Conservation (phyloP, 2,888 invertebrate species). For the Mellilla xanthometata region DNA sequence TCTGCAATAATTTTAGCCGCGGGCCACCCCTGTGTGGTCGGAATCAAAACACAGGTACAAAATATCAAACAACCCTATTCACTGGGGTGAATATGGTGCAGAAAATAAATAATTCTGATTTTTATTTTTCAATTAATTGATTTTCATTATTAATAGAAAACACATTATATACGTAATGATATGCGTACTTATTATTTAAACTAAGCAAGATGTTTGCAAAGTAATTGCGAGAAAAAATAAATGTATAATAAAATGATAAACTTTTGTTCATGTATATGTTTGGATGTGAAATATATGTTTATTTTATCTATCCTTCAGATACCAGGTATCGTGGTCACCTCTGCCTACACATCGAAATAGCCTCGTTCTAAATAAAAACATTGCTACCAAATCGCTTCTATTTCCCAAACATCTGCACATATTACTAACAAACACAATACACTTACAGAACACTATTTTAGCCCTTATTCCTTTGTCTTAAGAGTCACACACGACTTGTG, state of each 20-base stretch:
- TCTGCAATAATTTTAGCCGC: conserved; percentile 7
- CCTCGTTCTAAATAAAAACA: conserved; percentile 79
- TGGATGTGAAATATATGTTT: too few relatives aligned
- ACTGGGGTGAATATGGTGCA: conserved; percentile 32
- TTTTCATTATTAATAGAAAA: too few relatives aligned
- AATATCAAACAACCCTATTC: conserved; percentile 54
- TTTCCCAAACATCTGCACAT: conserved; percentile 66
- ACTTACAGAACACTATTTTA: conserved; percentile 13
- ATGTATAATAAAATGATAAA: too few relatives aligned
- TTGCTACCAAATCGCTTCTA: conserved; percentile 76
- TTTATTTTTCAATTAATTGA: too few relatives aligned
- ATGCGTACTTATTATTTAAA: too few relatives aligned
- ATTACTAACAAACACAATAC: conserved; percentile 33
- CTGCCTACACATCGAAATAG: conserved; percentile 56
- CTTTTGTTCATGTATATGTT: too few relatives aligned
- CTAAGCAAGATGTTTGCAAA: too few relatives aligned
- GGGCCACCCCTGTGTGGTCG: conserved; percentile 30
- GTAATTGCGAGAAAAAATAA: too few relatives aligned
- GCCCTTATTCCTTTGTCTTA: conserved; percentile 39
- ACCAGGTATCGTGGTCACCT: conserved; percentile 26
- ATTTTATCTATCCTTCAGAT: too few relatives aligned
- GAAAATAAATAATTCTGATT: too few relatives aligned
- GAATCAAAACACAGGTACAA: conserved; percentile 75
- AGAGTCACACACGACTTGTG: conserved; percentile 7
- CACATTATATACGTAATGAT: too few relatives aligned